Evolutionary conservation across 2,113 vertebrate genomes (phyloP).

Genomic region (Leucoraja erinaceus): DNA sequence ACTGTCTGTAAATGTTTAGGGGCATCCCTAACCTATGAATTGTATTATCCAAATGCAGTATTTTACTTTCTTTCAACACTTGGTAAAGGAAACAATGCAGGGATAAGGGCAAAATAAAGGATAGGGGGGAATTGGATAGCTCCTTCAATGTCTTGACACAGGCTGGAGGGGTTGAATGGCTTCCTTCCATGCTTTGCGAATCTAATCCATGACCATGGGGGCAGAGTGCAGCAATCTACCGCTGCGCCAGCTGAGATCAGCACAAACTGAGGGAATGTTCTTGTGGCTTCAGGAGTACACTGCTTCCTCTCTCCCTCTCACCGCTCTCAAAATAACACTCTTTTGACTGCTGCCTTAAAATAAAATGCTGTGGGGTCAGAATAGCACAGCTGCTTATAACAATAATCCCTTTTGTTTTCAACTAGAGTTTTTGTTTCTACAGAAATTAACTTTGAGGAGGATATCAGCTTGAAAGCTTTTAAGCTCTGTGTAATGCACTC

Average conservation of each 20-base stretch:
- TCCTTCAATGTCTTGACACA: neutral
- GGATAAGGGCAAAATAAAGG: neutral
- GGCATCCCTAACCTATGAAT: no score
- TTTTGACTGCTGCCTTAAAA: neutral
- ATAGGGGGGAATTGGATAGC: neutral
- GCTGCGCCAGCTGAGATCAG: neutral
- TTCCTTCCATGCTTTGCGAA: neutral
- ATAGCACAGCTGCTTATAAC: neutral
- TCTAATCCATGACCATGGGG: neutral
- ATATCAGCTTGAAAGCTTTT: neutral
- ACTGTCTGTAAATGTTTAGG: no score
- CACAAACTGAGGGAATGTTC: neutral
- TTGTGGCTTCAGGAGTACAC: neutral
- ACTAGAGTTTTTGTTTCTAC: no score
- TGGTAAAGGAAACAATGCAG: neutral
- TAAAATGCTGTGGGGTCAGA: neutral
- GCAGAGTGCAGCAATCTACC: neutral
- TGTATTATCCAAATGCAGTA: no score
- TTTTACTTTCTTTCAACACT: no score
- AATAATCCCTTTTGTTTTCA: neutral
- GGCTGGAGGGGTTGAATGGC: neutral
- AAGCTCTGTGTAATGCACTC: neutral
- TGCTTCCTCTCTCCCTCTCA: neutral
- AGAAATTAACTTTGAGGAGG: neutral
- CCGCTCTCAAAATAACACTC: neutral